A percentile compares a stretch with the other conserved stretches of the same genome.
These are phyloP conservation scores for Callosobruchus maculatus DNA, from an alignment of 2,888 invertebrate genomes.

Conservation along the genomic window DNA sequence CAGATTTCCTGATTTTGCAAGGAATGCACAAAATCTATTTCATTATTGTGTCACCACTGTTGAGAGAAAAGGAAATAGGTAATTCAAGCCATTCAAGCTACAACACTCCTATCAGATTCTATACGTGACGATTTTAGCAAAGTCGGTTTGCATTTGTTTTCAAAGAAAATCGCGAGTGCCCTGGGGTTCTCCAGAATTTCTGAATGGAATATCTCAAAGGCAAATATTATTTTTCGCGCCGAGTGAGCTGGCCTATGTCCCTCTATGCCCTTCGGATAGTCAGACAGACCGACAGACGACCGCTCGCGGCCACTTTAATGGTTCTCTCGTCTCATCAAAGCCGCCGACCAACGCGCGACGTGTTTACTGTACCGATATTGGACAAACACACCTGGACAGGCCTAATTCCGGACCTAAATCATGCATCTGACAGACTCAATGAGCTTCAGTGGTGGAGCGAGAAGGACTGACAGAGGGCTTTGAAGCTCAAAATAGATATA, in stretches of 20 bases:
- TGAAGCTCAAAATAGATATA: no score
- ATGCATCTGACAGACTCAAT: background rate
- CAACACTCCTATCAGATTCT: background rate
- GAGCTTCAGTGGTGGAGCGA: background rate
- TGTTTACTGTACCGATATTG: slow-evolving; percentile 42
- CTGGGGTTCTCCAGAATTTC: slow-evolving; percentile 1
- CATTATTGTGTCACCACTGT: no score
- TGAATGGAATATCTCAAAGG: slow-evolving; percentile 13
- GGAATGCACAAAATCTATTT: no score
- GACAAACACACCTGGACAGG: slow-evolving; percentile 48
- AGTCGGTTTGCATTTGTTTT: background rate
- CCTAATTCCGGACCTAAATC: slow-evolving; percentile 37
- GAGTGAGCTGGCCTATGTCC: background rate
- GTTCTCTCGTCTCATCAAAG: slow-evolving; percentile 35
- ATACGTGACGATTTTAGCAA: background rate
- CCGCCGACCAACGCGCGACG: slow-evolving; percentile 27
- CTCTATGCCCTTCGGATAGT: background rate
- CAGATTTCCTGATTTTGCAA: no score
- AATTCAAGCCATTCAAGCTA: background rate
- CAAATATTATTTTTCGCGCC: slow-evolving; percentile 47
- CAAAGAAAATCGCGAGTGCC: background rate
- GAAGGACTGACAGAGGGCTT: background rate
- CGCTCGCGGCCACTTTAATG: background rate
- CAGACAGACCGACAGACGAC: background rate
- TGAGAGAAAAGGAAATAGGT: no score